Evolutionary conservation across 2,888 invertebrate species (phyloP), one percentile per base, ranked within the genome.

Genomic region (Papilio demoleus): DNA sequence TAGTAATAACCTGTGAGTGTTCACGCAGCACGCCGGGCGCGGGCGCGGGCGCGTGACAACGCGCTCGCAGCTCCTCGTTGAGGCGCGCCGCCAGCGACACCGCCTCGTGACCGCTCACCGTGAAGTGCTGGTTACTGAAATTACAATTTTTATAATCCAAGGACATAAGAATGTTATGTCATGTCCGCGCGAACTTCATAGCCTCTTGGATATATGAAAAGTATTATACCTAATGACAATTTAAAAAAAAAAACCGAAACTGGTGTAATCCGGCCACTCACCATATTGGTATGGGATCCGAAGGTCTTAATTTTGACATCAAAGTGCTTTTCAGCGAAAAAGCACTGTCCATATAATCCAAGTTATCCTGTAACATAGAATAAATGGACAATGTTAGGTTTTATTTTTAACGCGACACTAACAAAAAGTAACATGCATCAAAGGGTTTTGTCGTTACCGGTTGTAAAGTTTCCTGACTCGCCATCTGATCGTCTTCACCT

Each of bases 81-180:
- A 96, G 92, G 0, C 95, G 89, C 79, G 95, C 96, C 2, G 96
- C 96, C 71, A 97, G 84, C 74, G 96, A 93, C 76, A 95, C 95
- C 24, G 96, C 96, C 87, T 97, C 97, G 81, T 96, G 96, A 0
- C 96, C 97, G 76, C 96, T 95, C 63, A 96, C 96, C 12, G 96
- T 97, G 86, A 95, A 95, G 79, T 95, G 94, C 73, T 93, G 89
- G 73, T 93, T 94, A 75, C 86, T 91, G 77, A 4, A 75, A 70
- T 31, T 31, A 31, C 31, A 31, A 31, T 6, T 4, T 31, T 31
- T 6, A 31, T 31, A 31, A 31, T 31, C n/a, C n/a, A n/a, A n/a
- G n/a, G n/a, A n/a, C n/a, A n/a, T n/a, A n/a, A n/a, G n/a, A n/a
- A n/a, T n/a, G n/a, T n/a, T n/a, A n/a, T n/a, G n/a, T n/a, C n/a